Percentiles rank a stretch among this genome's conserved stretches.
Evolutionary conservation across 2,113 vertebrate species (phyloP).

Genomic region (Monarcha castaneiventris): DNA sequence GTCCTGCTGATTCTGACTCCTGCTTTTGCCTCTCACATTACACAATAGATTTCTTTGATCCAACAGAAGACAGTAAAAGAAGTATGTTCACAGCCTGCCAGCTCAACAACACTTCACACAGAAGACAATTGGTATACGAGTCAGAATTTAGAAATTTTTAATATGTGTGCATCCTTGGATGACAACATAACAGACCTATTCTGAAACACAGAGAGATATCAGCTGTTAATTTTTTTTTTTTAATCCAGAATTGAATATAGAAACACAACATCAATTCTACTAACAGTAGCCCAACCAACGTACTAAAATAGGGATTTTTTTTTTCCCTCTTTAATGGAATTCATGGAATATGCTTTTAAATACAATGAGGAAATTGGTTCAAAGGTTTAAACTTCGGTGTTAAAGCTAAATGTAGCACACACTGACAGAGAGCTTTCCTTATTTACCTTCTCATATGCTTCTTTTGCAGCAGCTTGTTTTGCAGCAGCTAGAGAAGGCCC

Average conservation of each 20-base stretch:
- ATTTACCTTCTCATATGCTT: neutral
- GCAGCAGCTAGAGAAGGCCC: constrained; percentile 34
- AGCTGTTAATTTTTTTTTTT: neutral
- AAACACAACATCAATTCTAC: neutral
- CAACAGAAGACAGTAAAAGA: neutral
- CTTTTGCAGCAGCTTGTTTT: constrained; percentile 62
- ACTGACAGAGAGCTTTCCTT: neutral
- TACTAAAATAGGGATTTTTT: neutral
- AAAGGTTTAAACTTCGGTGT: neutral
- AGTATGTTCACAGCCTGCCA: neutral
- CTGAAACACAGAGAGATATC: neutral
- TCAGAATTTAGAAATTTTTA: neutral
- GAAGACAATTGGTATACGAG: neutral
- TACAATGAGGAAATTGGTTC: neutral
- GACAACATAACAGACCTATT: neutral
- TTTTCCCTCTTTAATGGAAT: neutral
- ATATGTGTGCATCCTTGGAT: neutral
- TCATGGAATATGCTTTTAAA: neutral
- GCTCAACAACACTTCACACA: neutral
- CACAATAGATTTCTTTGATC: neutral
- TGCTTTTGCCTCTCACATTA: neutral
- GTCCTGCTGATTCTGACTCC: neutral
- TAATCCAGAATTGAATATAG: neutral
- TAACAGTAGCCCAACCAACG: neutral
- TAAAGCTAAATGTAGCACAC: neutral